Conservation (phyloP, 2,888 invertebrate genomes). For the Eristalis intricaria region DNA sequence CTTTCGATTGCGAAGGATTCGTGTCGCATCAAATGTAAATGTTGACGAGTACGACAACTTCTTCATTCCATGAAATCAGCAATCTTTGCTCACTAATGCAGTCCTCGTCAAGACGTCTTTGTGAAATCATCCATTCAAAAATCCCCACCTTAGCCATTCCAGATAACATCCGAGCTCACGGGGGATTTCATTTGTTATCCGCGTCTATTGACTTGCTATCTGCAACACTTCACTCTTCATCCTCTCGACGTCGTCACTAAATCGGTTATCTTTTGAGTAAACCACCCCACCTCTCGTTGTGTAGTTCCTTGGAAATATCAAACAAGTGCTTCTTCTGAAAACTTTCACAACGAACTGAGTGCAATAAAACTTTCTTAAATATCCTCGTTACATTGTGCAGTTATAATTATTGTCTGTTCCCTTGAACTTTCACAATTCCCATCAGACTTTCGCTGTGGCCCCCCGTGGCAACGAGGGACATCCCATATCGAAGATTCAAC, state of each 20-base stretch:
- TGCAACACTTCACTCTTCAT: background rate
- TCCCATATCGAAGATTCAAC: slow-evolving; percentile 54
- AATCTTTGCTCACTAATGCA: too few relatives aligned
- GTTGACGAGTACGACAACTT: too few relatives aligned
- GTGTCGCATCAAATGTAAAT: too few relatives aligned
- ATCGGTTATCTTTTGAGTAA: background rate
- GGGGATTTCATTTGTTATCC: background rate
- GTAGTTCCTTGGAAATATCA: background rate
- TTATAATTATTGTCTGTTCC: slow-evolving; percentile 52
- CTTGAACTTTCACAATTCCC: slow-evolving; percentile 39
- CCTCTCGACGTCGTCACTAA: background rate
- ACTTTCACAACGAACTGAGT: slow-evolving; percentile 20
- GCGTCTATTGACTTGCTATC: background rate
- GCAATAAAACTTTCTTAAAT: slow-evolving; percentile 60
- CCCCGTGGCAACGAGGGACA: background rate
- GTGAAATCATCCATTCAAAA: background rate
- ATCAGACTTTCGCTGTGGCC: background rate
- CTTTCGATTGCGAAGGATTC: too few relatives aligned
- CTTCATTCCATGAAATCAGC: too few relatives aligned
- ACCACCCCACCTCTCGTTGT: background rate
- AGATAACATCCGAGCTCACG: background rate
- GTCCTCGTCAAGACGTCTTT: too few relatives aligned
- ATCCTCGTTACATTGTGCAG: slow-evolving; percentile 42
- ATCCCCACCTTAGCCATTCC: background rate
- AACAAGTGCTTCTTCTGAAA: slow-evolving; percentile 8